These are phyloP conservation scores for Vesta saturnalis DNA, from an alignment of 2,888 invertebrate genomes.

Conservation along the genomic window DNA sequence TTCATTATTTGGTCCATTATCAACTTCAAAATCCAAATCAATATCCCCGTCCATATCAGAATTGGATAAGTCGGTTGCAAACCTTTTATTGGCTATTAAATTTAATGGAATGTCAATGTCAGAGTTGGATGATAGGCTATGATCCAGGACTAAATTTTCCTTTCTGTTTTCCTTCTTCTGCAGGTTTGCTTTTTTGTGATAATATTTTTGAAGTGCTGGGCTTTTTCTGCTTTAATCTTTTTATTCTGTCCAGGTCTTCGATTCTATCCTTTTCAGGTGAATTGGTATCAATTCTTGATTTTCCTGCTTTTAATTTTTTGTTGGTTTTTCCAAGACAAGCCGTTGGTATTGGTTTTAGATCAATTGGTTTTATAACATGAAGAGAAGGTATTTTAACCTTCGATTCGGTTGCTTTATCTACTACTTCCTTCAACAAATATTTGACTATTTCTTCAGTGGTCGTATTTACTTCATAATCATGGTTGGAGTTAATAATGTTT, in stretches of 20 bases:
- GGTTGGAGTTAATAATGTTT: background rate
- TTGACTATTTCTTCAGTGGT: background rate
- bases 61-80: background rate
- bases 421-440: background rate
- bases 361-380: background rate
- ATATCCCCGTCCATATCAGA: background rate
- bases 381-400: too few species aligned
- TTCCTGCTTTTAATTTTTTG: background rate
- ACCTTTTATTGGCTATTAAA: too few species aligned
- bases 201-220: background rate
- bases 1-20: background rate
- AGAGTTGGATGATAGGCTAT: background rate
- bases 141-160: background rate
- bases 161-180: background rate
- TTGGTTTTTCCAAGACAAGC: background rate
- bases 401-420: background rate
- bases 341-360: background rate
- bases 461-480: background rate
- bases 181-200: background rate
- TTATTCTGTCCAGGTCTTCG: background rate
- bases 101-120: background rate
- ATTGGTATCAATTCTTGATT: background rate
- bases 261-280: too few species aligned
- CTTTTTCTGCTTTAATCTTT: background rate
- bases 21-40: background rate